Percentiles rank a stretch among this genome's conserved stretches.
These are phyloP conservation scores for Papilio demoleus DNA, from an alignment of 2,888 invertebrate species.

Conservation along the genomic window DNA sequence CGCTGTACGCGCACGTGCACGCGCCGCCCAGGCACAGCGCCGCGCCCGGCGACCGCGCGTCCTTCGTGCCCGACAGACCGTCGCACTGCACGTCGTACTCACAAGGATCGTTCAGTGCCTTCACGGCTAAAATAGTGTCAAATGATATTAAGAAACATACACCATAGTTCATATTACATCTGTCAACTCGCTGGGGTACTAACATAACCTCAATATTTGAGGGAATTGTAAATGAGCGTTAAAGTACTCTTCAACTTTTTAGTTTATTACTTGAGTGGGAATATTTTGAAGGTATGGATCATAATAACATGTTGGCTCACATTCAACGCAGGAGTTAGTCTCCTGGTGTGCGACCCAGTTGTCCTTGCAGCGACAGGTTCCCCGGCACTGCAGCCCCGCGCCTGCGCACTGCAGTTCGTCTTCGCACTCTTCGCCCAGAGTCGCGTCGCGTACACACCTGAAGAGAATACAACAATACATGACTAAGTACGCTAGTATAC, in stretches of 20 bases:
- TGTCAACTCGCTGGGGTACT: too few relatives aligned
- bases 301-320: conserved; percentile 54
- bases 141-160: neutral
- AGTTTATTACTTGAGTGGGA: too few relatives aligned
- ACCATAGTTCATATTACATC: too few relatives aligned
- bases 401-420: conserved; percentile 78
- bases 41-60: conserved; percentile 64
- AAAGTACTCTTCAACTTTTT: too few relatives aligned
- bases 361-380: conserved; percentile 71
- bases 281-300: too few relatives aligned
- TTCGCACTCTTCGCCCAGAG: conserved; percentile 71
- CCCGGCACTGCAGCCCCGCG: conserved; percentile 71
- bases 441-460: conserved; percentile 77
- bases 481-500: too few relatives aligned
- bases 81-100: conserved; percentile 78
- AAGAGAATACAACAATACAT: conserved; percentile 3
- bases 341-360: conserved; percentile 72
- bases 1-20: conserved; percentile 70
- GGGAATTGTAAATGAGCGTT: too few relatives aligned
- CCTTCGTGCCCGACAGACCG: conserved; percentile 59
- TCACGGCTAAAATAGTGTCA: conserved; percentile 59
- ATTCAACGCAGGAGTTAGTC: conserved; percentile 72
- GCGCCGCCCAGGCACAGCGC: conserved; percentile 70
- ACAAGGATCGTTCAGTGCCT: conserved; percentile 66
- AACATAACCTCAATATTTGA: too few relatives aligned